Evolutionary conservation across 2,888 invertebrate species (phyloP).

Genomic region (Keiferia lycopersicella): DNA sequence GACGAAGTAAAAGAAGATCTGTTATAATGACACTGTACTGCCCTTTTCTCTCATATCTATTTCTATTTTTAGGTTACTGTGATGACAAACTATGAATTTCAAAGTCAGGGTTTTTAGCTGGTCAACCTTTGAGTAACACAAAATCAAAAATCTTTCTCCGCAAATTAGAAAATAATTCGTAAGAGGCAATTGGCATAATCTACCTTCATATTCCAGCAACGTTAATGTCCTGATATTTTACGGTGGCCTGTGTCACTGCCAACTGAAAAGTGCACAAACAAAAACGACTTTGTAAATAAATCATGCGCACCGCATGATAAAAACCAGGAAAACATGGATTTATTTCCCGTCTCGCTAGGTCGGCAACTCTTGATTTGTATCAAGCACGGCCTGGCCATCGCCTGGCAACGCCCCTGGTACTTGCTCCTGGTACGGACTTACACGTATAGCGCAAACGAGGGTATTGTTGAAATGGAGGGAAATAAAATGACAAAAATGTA

Average conservation of each 20-base stretch:
- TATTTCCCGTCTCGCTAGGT: constrained; percentile 3
- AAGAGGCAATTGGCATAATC: no score
- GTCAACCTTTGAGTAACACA: no score
- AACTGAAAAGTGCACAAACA: background rate
- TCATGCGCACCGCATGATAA: constrained; percentile 2
- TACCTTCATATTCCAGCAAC: no score
- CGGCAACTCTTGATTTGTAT: constrained; percentile 2
- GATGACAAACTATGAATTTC: no score
- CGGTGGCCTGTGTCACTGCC: background rate
- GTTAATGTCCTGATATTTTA: no score
- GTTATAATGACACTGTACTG: no score
- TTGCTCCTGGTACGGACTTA: background rate
- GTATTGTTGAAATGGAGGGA: background rate
- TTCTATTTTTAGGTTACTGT: no score
- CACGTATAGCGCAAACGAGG: background rate
- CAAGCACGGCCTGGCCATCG: background rate
- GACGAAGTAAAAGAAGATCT: background rate
- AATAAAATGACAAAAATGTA: background rate
- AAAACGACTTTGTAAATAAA: background rate
- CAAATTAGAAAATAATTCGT: no score
- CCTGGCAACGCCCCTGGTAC: background rate
- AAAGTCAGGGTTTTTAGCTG: no score
- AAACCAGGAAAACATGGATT: constrained; percentile 8
- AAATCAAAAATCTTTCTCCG: no score
- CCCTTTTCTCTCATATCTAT: no score